phyloP scores from a whole-genome alignment of 2,888 invertebrate species.

The Sclerodermus sp. region DNA sequence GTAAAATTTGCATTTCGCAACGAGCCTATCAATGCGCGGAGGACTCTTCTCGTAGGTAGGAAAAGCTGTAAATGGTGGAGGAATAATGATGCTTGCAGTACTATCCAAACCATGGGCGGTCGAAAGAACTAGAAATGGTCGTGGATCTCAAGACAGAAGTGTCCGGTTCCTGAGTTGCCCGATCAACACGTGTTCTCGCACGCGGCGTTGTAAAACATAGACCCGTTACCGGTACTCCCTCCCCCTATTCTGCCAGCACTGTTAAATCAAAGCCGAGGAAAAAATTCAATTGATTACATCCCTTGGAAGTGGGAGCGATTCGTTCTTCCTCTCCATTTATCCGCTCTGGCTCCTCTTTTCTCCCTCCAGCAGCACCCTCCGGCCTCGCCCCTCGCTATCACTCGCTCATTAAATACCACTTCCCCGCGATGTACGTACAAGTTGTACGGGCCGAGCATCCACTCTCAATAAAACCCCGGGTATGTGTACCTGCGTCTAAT shows the following conservation, averaged over 20 bases:
- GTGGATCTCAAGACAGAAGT: too few relatives aligned
- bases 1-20: too few relatives aligned
- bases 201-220: conserved; percentile 34
- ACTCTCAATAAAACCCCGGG: conserved; percentile 22
- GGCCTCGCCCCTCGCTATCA: not conserved
- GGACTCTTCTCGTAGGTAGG: too few relatives aligned
- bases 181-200: conserved; percentile 30
- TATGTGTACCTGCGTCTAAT: conserved; percentile 20
- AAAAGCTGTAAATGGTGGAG: too few relatives aligned
- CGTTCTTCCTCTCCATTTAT: conserved; percentile 16
- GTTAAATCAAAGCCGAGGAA: conserved; percentile 33
- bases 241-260: conserved; percentile 27
- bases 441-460: not conserved
- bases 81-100: too few relatives aligned
- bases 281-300: conserved; percentile 41
- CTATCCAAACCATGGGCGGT: too few relatives aligned
- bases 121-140: too few relatives aligned
- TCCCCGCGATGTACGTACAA: too few relatives aligned
- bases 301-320: conserved; percentile 21
- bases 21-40: too few relatives aligned
- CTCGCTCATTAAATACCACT: not conserved
- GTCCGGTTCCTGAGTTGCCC: too few relatives aligned
- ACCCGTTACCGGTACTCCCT: conserved; percentile 28
- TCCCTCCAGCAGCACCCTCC: not conserved
- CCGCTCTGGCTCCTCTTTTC: conserved; percentile 8